phyloP scores from a whole-genome alignment of 2,888 invertebrate genomes.

The Melanargia galathea region DNA sequence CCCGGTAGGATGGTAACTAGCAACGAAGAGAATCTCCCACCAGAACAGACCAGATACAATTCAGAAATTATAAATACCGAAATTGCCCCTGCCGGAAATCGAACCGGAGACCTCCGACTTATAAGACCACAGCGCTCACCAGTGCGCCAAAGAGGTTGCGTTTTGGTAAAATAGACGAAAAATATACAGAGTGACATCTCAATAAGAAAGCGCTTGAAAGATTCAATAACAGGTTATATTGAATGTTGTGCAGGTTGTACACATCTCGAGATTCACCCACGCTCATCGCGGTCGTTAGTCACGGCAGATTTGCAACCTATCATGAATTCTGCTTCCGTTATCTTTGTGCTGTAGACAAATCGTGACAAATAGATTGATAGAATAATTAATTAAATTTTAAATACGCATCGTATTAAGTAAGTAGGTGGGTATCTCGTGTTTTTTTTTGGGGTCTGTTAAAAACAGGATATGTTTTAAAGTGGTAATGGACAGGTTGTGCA shows the following conservation, averaged over 20 bases:
- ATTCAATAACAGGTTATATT: background rate
- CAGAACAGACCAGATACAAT: no score
- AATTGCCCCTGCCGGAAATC: no score
- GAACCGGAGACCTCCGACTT: no score
- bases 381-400: background rate
- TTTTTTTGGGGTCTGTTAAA: background rate
- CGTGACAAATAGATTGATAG: conserved; percentile 13
- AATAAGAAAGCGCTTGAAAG: background rate
- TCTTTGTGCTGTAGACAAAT: conserved; percentile 3
- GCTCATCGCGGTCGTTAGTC: conserved; percentile 1
- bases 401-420: background rate
- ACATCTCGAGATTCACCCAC: conserved; percentile 8
- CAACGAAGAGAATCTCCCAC: no score
- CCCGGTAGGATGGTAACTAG: no score
- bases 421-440: background rate
- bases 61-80: no score
- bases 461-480: background rate
- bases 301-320: conserved; percentile 2
- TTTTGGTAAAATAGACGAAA: no score
- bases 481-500: background rate
- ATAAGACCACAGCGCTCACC: no score
- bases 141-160: no score
- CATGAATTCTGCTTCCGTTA: conserved; percentile 6
- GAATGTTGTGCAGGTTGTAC: background rate
- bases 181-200: background rate